phyloP scores from a whole-genome alignment of 2,113 vertebrate species.

The Cervus canadensis region DNA sequence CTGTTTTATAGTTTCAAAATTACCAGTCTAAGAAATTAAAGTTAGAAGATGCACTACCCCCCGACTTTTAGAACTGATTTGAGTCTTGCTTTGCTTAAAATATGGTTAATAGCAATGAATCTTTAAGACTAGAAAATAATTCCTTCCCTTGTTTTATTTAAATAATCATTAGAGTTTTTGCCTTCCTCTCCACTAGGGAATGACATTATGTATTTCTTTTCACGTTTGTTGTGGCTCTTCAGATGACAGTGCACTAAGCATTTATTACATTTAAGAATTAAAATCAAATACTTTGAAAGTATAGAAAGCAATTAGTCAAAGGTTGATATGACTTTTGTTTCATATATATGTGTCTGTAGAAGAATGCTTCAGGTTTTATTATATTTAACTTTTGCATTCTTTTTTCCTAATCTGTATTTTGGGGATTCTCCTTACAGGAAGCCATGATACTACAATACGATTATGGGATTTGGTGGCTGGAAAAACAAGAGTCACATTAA shows the following conservation, averaged over 20 bases:
- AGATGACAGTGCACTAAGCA: neutral
- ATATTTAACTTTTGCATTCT: neutral
- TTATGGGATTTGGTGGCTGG: conserved; percentile 97
- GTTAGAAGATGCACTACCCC: neutral
- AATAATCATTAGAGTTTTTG: neutral
- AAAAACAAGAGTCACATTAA: conserved; percentile 97
- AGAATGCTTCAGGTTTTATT: neutral
- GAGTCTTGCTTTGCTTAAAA: neutral
- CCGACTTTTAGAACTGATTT: neutral
- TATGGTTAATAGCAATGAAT: neutral
- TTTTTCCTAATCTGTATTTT: neutral
- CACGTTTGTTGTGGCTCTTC: neutral
- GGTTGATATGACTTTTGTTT: neutral
- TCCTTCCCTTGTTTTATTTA: neutral
- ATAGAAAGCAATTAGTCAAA: neutral
- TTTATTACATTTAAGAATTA: neutral
- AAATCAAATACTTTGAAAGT: neutral
- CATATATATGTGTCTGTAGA: neutral
- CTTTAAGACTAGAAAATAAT: neutral
- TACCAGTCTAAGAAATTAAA: neutral
- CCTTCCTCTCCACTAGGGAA: neutral
- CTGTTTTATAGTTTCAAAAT: neutral
- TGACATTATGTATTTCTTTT: neutral
- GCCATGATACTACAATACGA: conserved; percentile 97
- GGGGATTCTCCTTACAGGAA: conserved; percentile 82